phyloP scores from a whole-genome alignment of 2,797 vertebrate genomes.

The Lycodopsis pacificus region DNA sequence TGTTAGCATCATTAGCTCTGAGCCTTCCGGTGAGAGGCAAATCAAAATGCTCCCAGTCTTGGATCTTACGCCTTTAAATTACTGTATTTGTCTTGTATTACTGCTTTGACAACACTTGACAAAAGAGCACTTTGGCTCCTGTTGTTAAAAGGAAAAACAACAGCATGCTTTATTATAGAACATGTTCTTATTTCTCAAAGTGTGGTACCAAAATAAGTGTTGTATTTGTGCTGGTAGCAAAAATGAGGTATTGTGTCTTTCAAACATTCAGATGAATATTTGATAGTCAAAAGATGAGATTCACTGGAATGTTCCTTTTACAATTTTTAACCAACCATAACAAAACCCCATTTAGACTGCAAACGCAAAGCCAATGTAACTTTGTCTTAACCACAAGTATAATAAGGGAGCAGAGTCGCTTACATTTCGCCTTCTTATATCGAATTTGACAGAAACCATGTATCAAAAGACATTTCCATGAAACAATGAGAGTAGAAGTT shows the following conservation, averaged over 20 bases:
- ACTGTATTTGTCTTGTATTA: no score
- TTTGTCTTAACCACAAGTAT: neutral
- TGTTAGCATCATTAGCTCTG: no score
- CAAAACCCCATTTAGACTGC: no score
- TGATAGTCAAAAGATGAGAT: neutral
- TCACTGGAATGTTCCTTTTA: neutral
- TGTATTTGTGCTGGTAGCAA: no score
- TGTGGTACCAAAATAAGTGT: no score
- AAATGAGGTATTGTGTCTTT: no score
- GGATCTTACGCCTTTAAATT: neutral
- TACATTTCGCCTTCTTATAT: neutral
- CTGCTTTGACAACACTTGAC: no score
- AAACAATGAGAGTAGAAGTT: slow-evolving; percentile 4
- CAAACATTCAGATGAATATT: neutral
- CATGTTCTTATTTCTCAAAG: no score
- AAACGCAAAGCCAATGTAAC: neutral
- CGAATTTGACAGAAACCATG: neutral
- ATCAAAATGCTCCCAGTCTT: neutral
- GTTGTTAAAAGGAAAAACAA: no score
- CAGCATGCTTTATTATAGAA: no score
- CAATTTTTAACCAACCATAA: neutral
- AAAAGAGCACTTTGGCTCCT: no score
- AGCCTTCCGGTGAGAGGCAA: no score
- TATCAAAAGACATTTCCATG: neutral
- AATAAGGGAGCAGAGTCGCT: neutral